Conservation (phyloP, 2,888 invertebrate genomes). For the Opisthograptis luteolata region DNA sequence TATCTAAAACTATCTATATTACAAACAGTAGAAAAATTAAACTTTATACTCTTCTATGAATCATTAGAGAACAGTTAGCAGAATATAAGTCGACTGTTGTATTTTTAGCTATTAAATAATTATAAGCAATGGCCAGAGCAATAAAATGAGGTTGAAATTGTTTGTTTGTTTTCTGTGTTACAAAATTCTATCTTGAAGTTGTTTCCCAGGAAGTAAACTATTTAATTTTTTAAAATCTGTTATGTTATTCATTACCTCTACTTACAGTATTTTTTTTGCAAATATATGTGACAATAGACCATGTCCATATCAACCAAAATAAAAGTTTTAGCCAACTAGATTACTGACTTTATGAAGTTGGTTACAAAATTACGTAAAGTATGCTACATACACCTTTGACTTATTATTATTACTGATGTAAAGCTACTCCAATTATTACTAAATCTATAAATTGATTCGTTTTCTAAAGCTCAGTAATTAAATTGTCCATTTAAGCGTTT, state of each 20-base stretch:
- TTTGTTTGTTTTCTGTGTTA: slow-evolving; percentile 13
- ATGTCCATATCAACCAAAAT: too few species aligned
- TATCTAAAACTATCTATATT: not conserved
- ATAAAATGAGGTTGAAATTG: slow-evolving; percentile 24
- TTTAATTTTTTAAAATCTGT: too few species aligned
- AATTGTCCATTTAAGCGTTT: too few species aligned
- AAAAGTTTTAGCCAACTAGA: too few species aligned
- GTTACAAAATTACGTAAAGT: too few species aligned
- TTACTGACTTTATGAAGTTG: too few species aligned
- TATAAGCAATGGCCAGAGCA: slow-evolving; percentile 9
- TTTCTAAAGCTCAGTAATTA: too few species aligned
- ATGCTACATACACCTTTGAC: too few species aligned
- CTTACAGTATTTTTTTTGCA: slow-evolving; percentile 13
- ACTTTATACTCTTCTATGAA: slow-evolving; percentile 1
- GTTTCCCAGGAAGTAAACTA: slow-evolving; percentile 2
- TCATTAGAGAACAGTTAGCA: slow-evolving; percentile 6
- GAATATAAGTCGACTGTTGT: not conserved
- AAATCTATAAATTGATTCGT: too few species aligned
- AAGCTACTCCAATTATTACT: too few species aligned
- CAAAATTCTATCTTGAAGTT: not conserved
- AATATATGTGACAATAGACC: too few species aligned
- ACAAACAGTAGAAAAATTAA: not conserved
- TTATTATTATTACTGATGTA: too few species aligned
- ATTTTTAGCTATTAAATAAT: slow-evolving; percentile 12
- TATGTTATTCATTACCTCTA: slow-evolving; percentile 1